Base-by-base conservation (phyloP, 2,113 vertebrate genomes). In the Prochilodus magdalenae region DNA sequence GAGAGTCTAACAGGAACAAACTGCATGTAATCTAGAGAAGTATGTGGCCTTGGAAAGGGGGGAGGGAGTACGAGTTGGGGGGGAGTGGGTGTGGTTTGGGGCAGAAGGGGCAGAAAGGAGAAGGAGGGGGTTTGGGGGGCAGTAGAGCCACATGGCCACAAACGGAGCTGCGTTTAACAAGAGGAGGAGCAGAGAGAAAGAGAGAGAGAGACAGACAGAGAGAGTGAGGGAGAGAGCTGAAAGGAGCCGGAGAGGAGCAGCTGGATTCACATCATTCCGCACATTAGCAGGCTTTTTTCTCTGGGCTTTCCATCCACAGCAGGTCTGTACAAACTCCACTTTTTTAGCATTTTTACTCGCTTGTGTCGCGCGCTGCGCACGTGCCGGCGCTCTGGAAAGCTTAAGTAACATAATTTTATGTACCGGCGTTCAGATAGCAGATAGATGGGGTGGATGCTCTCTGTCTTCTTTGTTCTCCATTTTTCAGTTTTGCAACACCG, bases 111-210 rank as follows among this genome's bases (percentile, higher is more conserved):
- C 77, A 88, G 90, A 85, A 90, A 87, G 88, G 49, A 51, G 49
- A 12, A 49, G 47, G 49, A 51, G 49, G 49, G 18, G 88, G 67
- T 36, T 36, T 86, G 86, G 88, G 86, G 83, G 88, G 92, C 89
- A 86, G 85, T 91, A 90, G 84, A 90, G 92, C 93, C 92, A 92
- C 91, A 93, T 94, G 93, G 93, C 92, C 86, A 85, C 90, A 79
- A 85, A 88, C 86, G 79, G 90, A 55, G 20, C 81, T 87, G 90
- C 30, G 71, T 75, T 84, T 75, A 81, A 73, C 71, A 76, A 66
- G 76, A 83, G 83, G 78, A 75, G 89, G 24, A 60, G 24, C n/a
- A 60, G 57, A 24, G n/a, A 7, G 57, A 24, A n/a, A 44, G 40
- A 44, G 40, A 44, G 40, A 44, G 8, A 44, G 40, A 44, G 40